Base-by-base conservation (phyloP, 1,140 invertebrate species). In the Coptotermes formosanus region DNA sequence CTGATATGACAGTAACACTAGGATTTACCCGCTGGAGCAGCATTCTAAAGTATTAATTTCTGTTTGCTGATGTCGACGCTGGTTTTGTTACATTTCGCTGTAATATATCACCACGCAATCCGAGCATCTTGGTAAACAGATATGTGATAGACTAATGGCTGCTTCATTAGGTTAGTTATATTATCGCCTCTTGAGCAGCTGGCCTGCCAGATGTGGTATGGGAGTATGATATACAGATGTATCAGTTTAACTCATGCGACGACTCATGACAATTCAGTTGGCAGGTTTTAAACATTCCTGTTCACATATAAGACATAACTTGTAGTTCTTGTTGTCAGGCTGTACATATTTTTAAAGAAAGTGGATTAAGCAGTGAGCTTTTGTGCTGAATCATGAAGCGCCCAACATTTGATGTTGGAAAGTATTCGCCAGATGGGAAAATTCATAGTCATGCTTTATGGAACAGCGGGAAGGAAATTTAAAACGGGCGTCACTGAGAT, bases 361-460 rank as follows among this genome's bases (percentile, higher is more conserved):
- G 64, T 75, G 16, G 25, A 75, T 75, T 75, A 75, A 19, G 52
- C 52, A 19, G 0, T 55, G 52, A 12, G 19, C 52, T 0, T 12
- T 16, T 55, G 4, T n/a, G 59, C n/a, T 75, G 64, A 75, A 75
- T 30, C 25, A 75, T 25, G 64, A 75, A 75, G 64, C 9, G 64
- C n/a, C n/a, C 64, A 75, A 75, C 8, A 64, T 64, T 64, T 64
- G 7, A 64, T 21, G 59, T 23, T 75, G 25, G 64, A 75, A 75
- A 75, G n/a, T n/a, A 30, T 75, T 75, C n/a, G 64, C 64, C 64
- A 75, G 25, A 8, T 75, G 64, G n/a, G 64, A 75, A 75, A 75
- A 75, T 30, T 75, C 64, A 75, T 30, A 75, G 64, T 75, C 64
- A 75, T 75, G 64, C 52, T 75, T 30, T 75, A 75, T 25, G 64